Evolutionary conservation across 2,113 vertebrate genomes (phyloP), one percentile per base, ranked within the genome.

Genomic region (Coturnix japonica): DNA sequence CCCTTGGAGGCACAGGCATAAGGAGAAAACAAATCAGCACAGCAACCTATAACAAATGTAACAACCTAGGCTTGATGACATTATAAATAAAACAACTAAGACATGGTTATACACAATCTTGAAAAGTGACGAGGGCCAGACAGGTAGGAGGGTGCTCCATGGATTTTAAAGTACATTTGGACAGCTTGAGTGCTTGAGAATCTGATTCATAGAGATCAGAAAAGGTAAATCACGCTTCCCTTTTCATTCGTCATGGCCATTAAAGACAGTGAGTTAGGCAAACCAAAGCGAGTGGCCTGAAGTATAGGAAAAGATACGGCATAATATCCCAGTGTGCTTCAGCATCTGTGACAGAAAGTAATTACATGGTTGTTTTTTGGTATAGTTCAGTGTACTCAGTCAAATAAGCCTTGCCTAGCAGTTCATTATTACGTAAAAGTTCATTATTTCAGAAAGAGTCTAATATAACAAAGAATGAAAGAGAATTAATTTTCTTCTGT

Each of bases 71-170:
- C 18, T 39, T 81, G 81, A 56, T 84, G 87, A 12, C 25, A 31
- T 87, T 60, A 51, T 82, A 76, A 89, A 85, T 94, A 71, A 93
- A 95, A 43, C 49, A 61, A 17, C 67, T 18, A 63, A 70, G 78
- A 51, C 44, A 7, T 26, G 65, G 37, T 71, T 69, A 23, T 54
- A 65, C 25, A 67, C 28, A 80, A 2, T 28, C 64, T 63, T 37
- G 69, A 66, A 60, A 88, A 54, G 20, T 7, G 37, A 21, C 10
- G 71, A 81, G 49, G 47, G 26, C 66, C 30, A 25, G 84, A 16
- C 7, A 70, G 60, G 54, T 54, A 35, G 23, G 71, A 89, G 28
- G 73, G 51, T 47, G 71, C 51, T 51, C 60, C 47, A 0, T 11
- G 43, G 57, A 10, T 49, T 92, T 91, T 44, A 15, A 56, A 84